Evolutionary conservation across 1,140 invertebrate genomes (phyloP).

Genomic region (Drosophila busckii): DNA sequence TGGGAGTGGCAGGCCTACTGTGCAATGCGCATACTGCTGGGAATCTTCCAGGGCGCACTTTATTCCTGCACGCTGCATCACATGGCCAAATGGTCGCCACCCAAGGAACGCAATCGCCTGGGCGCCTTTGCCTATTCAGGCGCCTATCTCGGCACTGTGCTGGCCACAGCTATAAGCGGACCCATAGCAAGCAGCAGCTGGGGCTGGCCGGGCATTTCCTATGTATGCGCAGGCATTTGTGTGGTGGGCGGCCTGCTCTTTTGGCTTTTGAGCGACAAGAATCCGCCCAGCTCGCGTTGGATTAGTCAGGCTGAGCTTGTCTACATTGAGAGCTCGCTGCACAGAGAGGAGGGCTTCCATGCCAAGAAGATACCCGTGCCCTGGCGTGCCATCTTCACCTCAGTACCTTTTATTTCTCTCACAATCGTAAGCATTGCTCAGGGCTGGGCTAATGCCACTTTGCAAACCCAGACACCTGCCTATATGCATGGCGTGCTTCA

Average conservation of each 20-base stretch:
- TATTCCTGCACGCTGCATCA: slow-evolving; percentile 87
- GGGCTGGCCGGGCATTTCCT: slow-evolving; percentile 91
- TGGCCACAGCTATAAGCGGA: slow-evolving; percentile 84
- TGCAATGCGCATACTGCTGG: no score
- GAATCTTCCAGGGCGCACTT: no score
- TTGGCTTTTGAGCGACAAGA: slow-evolving; percentile 82
- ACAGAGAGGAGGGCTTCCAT: slow-evolving; percentile 58
- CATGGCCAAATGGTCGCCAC: slow-evolving; percentile 79
- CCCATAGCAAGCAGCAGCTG: slow-evolving; percentile 81
- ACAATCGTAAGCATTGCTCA: slow-evolving; percentile 90
- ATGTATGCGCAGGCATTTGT: no score
- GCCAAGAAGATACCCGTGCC: slow-evolving; percentile 80
- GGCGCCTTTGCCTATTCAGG: slow-evolving; percentile 83
- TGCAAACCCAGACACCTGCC: slow-evolving; percentile 91
- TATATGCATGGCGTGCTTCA: slow-evolving; percentile 83
- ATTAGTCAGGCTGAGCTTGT: slow-evolving; percentile 82
- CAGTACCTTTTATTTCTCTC: slow-evolving; percentile 90
- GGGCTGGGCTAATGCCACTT: slow-evolving; percentile 96
- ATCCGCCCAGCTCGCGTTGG: slow-evolving; percentile 82
- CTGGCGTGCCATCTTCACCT: slow-evolving; percentile 88
- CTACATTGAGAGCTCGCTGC: slow-evolving; percentile 82
- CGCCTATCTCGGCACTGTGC: slow-evolving; percentile 85
- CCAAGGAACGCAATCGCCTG: slow-evolving; percentile 81
- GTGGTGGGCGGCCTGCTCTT: no score
- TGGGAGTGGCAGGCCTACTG: no score